phyloP scores from a whole-genome alignment of 2,113 vertebrate species.

The Marmota flaviventris region DNA sequence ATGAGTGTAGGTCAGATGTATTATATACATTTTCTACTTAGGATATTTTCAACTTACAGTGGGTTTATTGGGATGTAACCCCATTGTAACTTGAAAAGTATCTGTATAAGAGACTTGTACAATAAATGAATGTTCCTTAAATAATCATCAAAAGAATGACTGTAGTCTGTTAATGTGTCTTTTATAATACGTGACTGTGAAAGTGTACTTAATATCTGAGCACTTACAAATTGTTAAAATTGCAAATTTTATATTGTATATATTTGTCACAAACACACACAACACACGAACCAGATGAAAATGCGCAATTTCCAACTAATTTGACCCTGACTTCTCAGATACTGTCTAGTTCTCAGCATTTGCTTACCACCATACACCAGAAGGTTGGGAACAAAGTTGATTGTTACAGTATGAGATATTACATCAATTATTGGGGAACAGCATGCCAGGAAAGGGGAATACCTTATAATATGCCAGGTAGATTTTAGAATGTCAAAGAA shows the following conservation, averaged over 20 bases:
- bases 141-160: constrained; percentile 26
- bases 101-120: constrained; percentile 19
- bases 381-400: background rate
- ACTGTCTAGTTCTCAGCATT: constrained; percentile 37
- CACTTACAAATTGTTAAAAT: background rate
- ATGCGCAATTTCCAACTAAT: constrained; percentile 41
- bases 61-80: background rate
- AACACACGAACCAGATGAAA: constrained; percentile 28
- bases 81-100: background rate
- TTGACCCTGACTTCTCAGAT: constrained; percentile 37
- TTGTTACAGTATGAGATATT: background rate
- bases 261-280: background rate
- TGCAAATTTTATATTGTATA: background rate
- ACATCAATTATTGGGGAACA: constrained; percentile 33
- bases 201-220: constrained; percentile 21
- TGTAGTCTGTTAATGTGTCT: background rate
- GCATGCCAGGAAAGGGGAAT: background rate
- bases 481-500: constrained; percentile 21
- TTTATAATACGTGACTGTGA: background rate
- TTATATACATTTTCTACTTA: background rate
- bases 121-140: constrained; percentile 39
- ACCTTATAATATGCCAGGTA: background rate
- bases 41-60: background rate
- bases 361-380: background rate
- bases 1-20: background rate